Percentiles rank a stretch among this genome's conserved stretches.
Evolutionary conservation across 2,797 vertebrate species (phyloP).

Genomic region (Lates japonicus): DNA sequence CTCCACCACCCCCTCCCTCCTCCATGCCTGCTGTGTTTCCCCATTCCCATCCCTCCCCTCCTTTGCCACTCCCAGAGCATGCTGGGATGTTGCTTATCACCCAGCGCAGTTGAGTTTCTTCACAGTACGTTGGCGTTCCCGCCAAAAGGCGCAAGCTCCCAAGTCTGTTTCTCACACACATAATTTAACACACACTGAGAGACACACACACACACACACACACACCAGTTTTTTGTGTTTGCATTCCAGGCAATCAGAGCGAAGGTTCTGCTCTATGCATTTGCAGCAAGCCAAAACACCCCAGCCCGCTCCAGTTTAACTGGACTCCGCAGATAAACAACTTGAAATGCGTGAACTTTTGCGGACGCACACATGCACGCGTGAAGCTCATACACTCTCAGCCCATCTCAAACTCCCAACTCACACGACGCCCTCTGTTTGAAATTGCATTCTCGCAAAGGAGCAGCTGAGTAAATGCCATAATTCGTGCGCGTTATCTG

Average conservation of each 20-base stretch:
- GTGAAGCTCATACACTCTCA: neutral
- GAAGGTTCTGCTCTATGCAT: slow-evolving; percentile 72
- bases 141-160: slow-evolving; percentile 74
- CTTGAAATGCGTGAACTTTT: slow-evolving; percentile 70
- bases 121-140: slow-evolving; percentile 55
- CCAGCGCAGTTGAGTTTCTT: slow-evolving; percentile 74
- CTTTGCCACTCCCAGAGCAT: slow-evolving; percentile 65
- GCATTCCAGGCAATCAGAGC: slow-evolving; percentile 77
- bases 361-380: neutral
- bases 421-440: slow-evolving; percentile 45
- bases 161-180: slow-evolving; percentile 40
- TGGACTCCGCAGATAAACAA: slow-evolving; percentile 77
- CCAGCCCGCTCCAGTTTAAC: slow-evolving; percentile 59
- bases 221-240: slow-evolving; percentile 68
- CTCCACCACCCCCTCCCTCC: neutral
- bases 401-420: slow-evolving; percentile 50
- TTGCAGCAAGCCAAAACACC: slow-evolving; percentile 57
- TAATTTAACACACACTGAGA: slow-evolving; percentile 10
- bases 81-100: slow-evolving; percentile 83
- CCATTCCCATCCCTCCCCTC: slow-evolving; percentile 36
- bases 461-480: slow-evolving; percentile 70
- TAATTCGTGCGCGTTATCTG: slow-evolving; percentile 65
- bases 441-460: slow-evolving; percentile 58
- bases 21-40: slow-evolving; percentile 35
- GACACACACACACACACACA: slow-evolving; percentile 33